These are phyloP conservation scores for Denticeps clupeoides DNA, from an alignment of 2,797 vertebrate species.

Conservation along the genomic window DNA sequence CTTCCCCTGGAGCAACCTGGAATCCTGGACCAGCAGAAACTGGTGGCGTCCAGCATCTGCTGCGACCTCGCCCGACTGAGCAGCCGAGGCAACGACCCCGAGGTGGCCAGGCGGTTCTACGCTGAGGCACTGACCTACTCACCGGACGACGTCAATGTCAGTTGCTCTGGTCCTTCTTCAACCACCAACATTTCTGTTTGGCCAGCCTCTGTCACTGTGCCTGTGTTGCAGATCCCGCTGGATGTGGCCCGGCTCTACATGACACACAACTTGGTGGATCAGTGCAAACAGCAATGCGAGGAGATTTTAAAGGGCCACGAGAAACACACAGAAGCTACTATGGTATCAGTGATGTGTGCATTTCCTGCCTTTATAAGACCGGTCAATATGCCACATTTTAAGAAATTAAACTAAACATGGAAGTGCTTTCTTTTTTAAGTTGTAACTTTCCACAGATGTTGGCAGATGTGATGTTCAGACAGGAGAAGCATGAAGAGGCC, in stretches of 20 bases:
- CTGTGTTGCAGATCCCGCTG: constrained; percentile 41
- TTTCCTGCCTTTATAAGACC: no score
- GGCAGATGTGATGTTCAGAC: constrained; percentile 50
- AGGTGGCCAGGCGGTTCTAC: constrained; percentile 28
- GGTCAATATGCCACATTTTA: no score
- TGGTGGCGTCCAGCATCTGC: constrained; percentile 36
- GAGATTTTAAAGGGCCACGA: constrained; percentile 39
- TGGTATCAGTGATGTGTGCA: no score
- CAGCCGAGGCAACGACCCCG: constrained; percentile 24
- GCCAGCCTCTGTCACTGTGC: background rate
- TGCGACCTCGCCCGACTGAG: constrained; percentile 43
- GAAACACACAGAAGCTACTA: constrained; percentile 30
- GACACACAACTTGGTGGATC: constrained; percentile 47
- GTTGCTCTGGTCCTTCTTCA: background rate
- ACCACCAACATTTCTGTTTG: no score
- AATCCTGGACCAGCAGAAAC: constrained; percentile 37
- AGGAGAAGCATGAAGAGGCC: constrained; percentile 44
- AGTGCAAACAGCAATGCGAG: constrained; percentile 47
- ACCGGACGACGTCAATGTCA: constrained; percentile 36
- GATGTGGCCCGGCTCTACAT: constrained; percentile 49
- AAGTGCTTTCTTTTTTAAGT: no score
- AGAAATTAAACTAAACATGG: no score
- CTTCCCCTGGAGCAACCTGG: constrained; percentile 41
- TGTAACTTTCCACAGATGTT: constrained; percentile 42
- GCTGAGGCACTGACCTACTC: constrained; percentile 35